Base-by-base conservation (phyloP, 1,140 invertebrate species). In the Lucilia sericata region DNA sequence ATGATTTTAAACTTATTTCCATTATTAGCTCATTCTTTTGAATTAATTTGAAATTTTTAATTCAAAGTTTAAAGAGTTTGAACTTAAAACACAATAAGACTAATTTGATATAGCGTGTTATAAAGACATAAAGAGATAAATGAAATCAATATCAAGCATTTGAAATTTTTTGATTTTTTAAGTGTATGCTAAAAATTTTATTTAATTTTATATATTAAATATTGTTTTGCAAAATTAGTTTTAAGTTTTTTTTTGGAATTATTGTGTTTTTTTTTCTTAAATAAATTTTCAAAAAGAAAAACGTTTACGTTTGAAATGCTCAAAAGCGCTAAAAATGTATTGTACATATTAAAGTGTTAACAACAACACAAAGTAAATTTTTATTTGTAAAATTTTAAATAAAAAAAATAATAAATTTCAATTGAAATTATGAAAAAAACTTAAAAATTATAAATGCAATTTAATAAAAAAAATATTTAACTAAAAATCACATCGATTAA, bases 301-400 rank as follows among this genome's bases (percentile, higher is more conserved):
- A 70, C 19, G 65, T 21, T 25, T 10, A 70, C 42, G 42, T 70
- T 70, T 10, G 21, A 19, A 80, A 51, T 80, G 42, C 76, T 80
- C 42, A 80, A 80, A 80, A 80, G 76, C 76, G 76, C 76, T 80
- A 80, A 51, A 30, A 19, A 80, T 80, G 76, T 80, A 80, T 80
- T 19, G 76, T 80, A 80, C 76, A 80, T 51, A 82, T 82, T 65
- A 60, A 65, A 36, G 17, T 70, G 65, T 70, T 70, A n/a, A 70
- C 65, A 70, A 70, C 65, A 70, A 70, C 60, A 65, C 60, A 65
- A 70, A 70, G 19, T n/a, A 60, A 60, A 14, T n/a, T 60, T 60
- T 60, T 30, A 30, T 30, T 30, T 14, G 10, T n/a, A 60, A 60
- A 17, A 14, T 51, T 78, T 78, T 47, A 42, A 75, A 36, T 2